These are phyloP conservation scores for Epirrita christyi DNA, from an alignment of 2,888 invertebrate genomes.

Conservation along the genomic window DNA sequence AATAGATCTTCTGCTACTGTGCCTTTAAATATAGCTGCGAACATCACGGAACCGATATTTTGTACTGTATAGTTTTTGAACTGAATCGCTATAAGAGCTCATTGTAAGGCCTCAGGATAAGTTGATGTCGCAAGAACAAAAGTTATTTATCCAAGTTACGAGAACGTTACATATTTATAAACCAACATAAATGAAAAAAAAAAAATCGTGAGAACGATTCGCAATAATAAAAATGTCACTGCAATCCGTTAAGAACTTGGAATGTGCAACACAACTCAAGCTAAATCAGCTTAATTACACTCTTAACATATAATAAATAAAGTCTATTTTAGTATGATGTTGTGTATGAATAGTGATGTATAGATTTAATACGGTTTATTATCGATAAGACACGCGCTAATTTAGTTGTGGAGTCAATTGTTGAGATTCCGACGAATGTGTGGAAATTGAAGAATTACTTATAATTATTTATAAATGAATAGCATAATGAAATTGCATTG, in stretches of 20 bases:
- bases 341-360: constrained; percentile 45
- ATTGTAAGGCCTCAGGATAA: too few relatives aligned
- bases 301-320: constrained; percentile 31
- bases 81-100: too few relatives aligned
- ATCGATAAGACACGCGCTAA: constrained; percentile 78
- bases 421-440: constrained; percentile 29
- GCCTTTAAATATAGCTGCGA: too few relatives aligned
- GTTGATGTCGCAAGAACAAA: neutral
- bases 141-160: constrained; percentile 19
- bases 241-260: constrained; percentile 50
- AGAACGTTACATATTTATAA: constrained; percentile 39
- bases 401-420: constrained; percentile 55
- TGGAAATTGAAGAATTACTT: constrained; percentile 24
- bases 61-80: too few relatives aligned
- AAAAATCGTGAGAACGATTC: constrained; percentile 72
- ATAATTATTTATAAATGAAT: too few relatives aligned
- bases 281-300: neutral
- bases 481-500: constrained; percentile 15
- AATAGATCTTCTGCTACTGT: too few relatives aligned
- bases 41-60: too few relatives aligned
- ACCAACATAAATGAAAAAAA: constrained; percentile 34
- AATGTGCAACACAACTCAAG: constrained; percentile 25
- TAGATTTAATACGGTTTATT: constrained; percentile 64
- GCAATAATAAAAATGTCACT: constrained; percentile 72
- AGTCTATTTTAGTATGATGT: constrained; percentile 39